Conservation (phyloP, 2,888 invertebrate species). For the Erebia ligea region DNA sequence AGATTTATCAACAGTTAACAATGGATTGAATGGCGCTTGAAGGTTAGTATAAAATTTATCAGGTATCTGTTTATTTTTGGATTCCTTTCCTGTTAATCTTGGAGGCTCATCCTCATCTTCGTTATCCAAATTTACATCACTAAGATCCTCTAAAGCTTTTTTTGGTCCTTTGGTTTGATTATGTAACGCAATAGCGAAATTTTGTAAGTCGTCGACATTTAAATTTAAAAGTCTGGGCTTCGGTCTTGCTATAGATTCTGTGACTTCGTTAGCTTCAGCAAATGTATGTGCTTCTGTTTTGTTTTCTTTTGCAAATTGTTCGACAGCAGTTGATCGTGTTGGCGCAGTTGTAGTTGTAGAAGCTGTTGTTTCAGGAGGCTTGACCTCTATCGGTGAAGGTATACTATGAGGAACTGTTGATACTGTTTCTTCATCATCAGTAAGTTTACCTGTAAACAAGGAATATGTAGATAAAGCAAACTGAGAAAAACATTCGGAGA, state of each 20-base stretch:
- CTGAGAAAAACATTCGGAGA: neutral
- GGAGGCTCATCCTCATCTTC: constrained; percentile 80
- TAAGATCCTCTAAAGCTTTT: constrained; percentile 84
- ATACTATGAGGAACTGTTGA: constrained; percentile 38
- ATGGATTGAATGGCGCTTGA: constrained; percentile 67
- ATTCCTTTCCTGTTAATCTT: constrained; percentile 47
- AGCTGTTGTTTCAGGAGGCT: constrained; percentile 35
- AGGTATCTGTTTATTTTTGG: constrained; percentile 57
- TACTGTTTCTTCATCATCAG: constrained; percentile 63
- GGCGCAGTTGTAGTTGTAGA: constrained; percentile 44
- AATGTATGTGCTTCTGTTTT: constrained; percentile 47
- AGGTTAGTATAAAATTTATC: constrained; percentile 73
- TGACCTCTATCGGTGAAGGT: constrained; percentile 40
- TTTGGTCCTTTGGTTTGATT: constrained; percentile 63
- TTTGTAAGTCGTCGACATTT: constrained; percentile 73
- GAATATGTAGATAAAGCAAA: neutral
- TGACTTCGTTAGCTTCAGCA: constrained; percentile 46
- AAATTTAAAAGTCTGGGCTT: constrained; percentile 67
- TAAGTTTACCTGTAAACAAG: constrained; percentile 66
- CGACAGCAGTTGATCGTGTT: constrained; percentile 46
- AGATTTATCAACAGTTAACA: constrained; percentile 61
- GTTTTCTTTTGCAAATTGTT: constrained; percentile 45
- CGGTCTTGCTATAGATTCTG: constrained; percentile 54
- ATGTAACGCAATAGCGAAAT: constrained; percentile 70
- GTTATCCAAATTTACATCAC: constrained; percentile 89